Percentiles rank a stretch among this genome's conserved stretches.
Conservation (phyloP, 2,888 invertebrate species). For the Aleiodes alternator region DNA sequence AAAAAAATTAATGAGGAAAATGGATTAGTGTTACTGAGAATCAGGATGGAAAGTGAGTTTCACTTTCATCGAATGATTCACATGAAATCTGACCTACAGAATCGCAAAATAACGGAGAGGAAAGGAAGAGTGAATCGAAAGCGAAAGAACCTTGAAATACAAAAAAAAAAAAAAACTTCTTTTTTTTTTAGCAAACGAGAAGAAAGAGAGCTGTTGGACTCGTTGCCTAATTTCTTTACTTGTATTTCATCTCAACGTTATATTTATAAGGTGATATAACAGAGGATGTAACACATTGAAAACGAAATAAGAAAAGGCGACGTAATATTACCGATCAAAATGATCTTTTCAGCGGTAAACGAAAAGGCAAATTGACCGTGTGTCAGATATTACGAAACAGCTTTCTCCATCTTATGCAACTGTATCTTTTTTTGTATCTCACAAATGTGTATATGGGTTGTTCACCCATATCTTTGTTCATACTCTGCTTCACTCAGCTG, state of each 20-base stretch:
- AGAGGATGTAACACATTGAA: constrained; percentile 12
- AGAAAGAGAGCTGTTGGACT: not conserved
- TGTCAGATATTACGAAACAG: constrained; percentile 26
- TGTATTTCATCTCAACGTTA: constrained; percentile 6
- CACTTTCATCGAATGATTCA: not conserved
- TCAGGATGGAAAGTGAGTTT: not conserved
- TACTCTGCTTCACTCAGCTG: constrained; percentile 38
- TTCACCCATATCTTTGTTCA: constrained; percentile 64
- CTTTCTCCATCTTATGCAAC: constrained; percentile 34
- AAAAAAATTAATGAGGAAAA: no score
- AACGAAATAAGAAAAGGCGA: not conserved
- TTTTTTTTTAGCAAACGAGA: not conserved
- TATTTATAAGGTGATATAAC: constrained; percentile 36
- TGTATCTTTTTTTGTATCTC: constrained; percentile 11
- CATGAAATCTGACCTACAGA: constrained; percentile 1
- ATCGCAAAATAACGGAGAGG: no score
- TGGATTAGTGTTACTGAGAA: no score
- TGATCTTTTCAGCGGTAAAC: constrained; percentile 23
- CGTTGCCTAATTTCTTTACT: not conserved
- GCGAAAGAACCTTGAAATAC: constrained; percentile 5
- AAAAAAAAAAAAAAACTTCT: not conserved
- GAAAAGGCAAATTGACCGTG: constrained; percentile 9
- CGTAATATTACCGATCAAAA: constrained; percentile 36
- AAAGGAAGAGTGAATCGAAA: constrained; percentile 5
- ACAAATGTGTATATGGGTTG: constrained; percentile 53